These are phyloP conservation scores for Cephus sareptanus DNA, from an alignment of 2,888 invertebrate species.

Conservation along the genomic window DNA sequence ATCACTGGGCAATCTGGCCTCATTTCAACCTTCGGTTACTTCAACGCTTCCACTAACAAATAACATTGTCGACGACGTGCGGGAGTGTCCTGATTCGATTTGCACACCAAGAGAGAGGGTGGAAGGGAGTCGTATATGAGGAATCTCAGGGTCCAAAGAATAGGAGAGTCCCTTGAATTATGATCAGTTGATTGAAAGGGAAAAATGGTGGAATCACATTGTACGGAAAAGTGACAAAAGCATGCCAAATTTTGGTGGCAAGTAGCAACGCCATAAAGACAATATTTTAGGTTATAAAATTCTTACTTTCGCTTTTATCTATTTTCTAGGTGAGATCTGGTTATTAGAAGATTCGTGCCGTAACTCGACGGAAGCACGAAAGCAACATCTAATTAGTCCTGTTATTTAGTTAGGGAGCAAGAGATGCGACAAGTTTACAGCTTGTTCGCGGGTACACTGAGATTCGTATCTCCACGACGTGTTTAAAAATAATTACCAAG, in stretches of 20 bases:
- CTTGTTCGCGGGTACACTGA: conserved; percentile 22
- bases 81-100: conserved; percentile 61
- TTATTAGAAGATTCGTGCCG: conserved; percentile 31
- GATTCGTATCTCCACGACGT: conserved; percentile 64
- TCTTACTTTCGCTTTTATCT: not conserved
- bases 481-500: conserved; percentile 65
- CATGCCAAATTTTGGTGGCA: not conserved
- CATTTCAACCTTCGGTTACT: conserved; percentile 65
- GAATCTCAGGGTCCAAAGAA: not conserved
- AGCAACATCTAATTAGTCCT: conserved; percentile 52
- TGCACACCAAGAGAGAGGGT: conserved; percentile 53
- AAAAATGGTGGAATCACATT: not conserved
- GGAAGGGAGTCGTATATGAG: not conserved
- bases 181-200: not conserved
- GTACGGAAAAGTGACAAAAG: not conserved
- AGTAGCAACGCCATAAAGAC: not conserved
- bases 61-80: conserved; percentile 62
- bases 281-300: conserved; percentile 1
- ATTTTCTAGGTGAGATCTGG: not conserved
- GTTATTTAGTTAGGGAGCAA: conserved; percentile 55
- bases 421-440: conserved; percentile 33
- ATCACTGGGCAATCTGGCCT: conserved; percentile 66
- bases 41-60: conserved; percentile 64
- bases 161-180: not conserved
- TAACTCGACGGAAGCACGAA: conserved; percentile 26